Evolutionary conservation across 1,140 invertebrate genomes (phyloP).

Genomic region (Drosophila subobscura): DNA sequence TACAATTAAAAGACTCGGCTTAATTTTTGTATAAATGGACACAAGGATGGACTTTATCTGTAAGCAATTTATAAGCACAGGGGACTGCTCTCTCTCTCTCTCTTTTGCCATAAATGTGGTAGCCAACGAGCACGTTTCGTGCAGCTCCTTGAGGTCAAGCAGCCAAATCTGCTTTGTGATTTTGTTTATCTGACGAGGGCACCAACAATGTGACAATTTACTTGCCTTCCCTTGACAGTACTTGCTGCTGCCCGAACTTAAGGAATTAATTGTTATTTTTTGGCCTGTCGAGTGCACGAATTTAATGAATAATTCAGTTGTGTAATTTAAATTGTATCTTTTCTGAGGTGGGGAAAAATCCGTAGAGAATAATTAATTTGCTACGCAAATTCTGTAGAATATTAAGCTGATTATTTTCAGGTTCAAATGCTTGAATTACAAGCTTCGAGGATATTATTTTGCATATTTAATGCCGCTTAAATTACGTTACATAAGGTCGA

Average conservation of each 20-base stretch:
- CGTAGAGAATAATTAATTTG: too few species aligned
- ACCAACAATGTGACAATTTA: slow-evolving; percentile 50
- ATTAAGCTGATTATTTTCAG: too few species aligned
- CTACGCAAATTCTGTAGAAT: too few species aligned
- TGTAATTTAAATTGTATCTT: too few species aligned
- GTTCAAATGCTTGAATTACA: too few species aligned
- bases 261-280: slow-evolving; percentile 26
- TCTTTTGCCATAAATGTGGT: slow-evolving; percentile 43
- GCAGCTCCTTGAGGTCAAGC: slow-evolving; percentile 43
- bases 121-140: slow-evolving; percentile 40
- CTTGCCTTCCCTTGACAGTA: too few species aligned
- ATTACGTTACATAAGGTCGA: too few species aligned
- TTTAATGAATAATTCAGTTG: slow-evolving; percentile 40
- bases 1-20: slow-evolving; percentile 38
- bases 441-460: too few species aligned
- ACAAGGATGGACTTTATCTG: slow-evolving; percentile 9
- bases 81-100: slow-evolving; percentile 10
- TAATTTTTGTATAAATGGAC: slow-evolving; percentile 30
- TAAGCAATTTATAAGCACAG: neutral
- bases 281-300: slow-evolving; percentile 17
- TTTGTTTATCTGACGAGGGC: slow-evolving; percentile 27
- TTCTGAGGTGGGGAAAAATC: too few species aligned
- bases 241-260: neutral
- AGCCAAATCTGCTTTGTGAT: slow-evolving; percentile 46
- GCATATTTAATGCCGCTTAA: too few species aligned